Evolutionary conservation across 2,888 invertebrate species (phyloP).

Genomic region (Deladenus siricidicola): DNA sequence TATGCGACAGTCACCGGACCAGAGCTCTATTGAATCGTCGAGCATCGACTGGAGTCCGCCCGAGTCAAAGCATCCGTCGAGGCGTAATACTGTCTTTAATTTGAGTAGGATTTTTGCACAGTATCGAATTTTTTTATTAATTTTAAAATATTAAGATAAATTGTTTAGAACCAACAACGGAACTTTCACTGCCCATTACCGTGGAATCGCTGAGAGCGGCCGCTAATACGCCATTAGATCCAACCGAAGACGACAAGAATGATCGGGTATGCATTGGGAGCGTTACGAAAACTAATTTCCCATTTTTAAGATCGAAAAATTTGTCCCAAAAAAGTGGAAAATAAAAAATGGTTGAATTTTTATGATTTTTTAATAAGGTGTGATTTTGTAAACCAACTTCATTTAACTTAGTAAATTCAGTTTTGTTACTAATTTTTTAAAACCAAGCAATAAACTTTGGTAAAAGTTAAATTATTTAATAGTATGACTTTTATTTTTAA

Average conservation of each 20-base stretch:
- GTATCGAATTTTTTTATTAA: neutral
- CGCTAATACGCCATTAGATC: constrained; percentile 37
- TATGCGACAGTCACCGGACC: constrained; percentile 1
- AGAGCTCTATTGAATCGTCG: constrained; percentile 16
- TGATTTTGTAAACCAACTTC: too few species aligned
- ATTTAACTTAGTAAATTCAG: too few species aligned
- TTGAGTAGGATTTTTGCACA: neutral
- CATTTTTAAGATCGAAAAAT: too few species aligned
- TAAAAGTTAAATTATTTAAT: too few species aligned
- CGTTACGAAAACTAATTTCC: too few species aligned
- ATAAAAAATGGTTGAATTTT: too few species aligned
- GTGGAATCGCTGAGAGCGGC: constrained; percentile 34
- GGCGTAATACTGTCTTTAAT: constrained; percentile 42
- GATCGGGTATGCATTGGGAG: constrained; percentile 27
- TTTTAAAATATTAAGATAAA: neutral
- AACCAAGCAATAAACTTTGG: too few species aligned
- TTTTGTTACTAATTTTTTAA: too few species aligned
- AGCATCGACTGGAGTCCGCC: constrained; percentile 49
- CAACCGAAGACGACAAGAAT: constrained; percentile 39
- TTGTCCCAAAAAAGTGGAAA: too few species aligned
- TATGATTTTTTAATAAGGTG: neutral
- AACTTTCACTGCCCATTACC: constrained; percentile 21
- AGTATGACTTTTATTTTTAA: too few species aligned
- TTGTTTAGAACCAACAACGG: neutral
- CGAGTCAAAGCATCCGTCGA: constrained; percentile 27